Evolutionary conservation across 2,113 vertebrate genomes (phyloP), one percentile per base, ranked within the genome.

Genomic region (Phocoena phocoena): DNA sequence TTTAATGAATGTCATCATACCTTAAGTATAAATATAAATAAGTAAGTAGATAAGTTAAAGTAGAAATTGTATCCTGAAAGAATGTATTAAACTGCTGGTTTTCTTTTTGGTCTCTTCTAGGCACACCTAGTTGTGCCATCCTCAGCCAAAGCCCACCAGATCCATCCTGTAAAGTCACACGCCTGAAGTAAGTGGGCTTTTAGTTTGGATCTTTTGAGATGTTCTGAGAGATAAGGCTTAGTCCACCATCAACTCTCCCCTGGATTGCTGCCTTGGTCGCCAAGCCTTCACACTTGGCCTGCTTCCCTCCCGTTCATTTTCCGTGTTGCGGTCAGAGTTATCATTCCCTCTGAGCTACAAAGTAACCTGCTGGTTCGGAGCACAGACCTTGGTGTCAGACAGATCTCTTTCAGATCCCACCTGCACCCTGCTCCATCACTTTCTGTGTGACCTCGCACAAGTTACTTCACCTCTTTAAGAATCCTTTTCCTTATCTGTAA

Each of bases 31-130:
- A 62, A 55, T 50, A 6, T 60, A 28, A 8, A 21, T 58, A 58
- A 58, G 55, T 58, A 58, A 53, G 15, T 53, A 53, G 53, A 71
- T 33, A 92, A 88, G 23, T 44, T 88, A 81, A 58, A 71, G 21
- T 84, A 84, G 60, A 90, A 67, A 25, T 76, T 86, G n/a, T 91
- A 77, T 88, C 88, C 36, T 31, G 55, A 65, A 62, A 90, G 71
- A 88, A 62, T 79, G 36, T 81, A 38, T 91, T 74, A 70, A 89
- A 92, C 36, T 86, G 36, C 21, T 85, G 41, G 33, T 81, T 94
- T 50, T 85, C 23, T 63, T 92, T 93, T 83, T 95, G 31, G 3
- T 96, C 68, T 95, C 20, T 88, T 87, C 2, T 96, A 94, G 91
- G 84, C 71, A 63, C 13, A 85, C 33, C 7, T 86, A 85, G 67